Evolutionary conservation across 2,888 invertebrate genomes (phyloP).

Genomic region (Harpagoxenus sublaevis): DNA sequence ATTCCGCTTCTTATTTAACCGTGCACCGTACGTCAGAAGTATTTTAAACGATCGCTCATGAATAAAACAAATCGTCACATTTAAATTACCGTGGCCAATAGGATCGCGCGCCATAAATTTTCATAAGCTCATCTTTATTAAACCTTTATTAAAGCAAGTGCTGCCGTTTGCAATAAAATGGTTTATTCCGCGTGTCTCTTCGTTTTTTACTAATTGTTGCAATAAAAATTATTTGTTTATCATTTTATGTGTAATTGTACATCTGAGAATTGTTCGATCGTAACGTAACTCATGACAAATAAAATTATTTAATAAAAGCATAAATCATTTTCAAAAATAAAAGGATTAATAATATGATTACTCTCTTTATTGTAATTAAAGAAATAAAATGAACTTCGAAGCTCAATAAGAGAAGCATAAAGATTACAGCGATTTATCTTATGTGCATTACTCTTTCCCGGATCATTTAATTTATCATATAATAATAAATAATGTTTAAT

Average conservation of each 20-base stretch:
- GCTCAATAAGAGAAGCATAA: not conserved
- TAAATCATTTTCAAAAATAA: not conserved
- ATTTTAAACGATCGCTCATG: slow-evolving; percentile 71
- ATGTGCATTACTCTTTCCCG: not conserved
- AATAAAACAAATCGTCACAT: slow-evolving; percentile 74
- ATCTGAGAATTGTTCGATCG: not conserved
- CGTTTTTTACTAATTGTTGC: not conserved
- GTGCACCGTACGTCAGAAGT: slow-evolving; percentile 52
- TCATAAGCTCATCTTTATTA: slow-evolving; percentile 78
- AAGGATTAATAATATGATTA: not conserved
- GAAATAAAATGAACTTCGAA: not conserved
- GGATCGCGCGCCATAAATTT: slow-evolving; percentile 71
- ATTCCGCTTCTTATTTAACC: slow-evolving; percentile 58
- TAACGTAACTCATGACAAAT: not conserved
- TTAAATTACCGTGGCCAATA: slow-evolving; percentile 71
- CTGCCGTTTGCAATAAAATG: slow-evolving; percentile 39
- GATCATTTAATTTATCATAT: not conserved
- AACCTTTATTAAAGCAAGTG: slow-evolving; percentile 58
- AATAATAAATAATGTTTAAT: slow-evolving; percentile 31
- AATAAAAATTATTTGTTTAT: slow-evolving; percentile 11
- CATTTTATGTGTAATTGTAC: not conserved
- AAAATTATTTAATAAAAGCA: not conserved
- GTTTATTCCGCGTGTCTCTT: slow-evolving; percentile 17
- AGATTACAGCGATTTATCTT: not conserved
- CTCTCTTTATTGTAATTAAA: not conserved